phyloP scores from a whole-genome alignment of 2,113 vertebrate species.

The Pelmatolapia mariae region DNA sequence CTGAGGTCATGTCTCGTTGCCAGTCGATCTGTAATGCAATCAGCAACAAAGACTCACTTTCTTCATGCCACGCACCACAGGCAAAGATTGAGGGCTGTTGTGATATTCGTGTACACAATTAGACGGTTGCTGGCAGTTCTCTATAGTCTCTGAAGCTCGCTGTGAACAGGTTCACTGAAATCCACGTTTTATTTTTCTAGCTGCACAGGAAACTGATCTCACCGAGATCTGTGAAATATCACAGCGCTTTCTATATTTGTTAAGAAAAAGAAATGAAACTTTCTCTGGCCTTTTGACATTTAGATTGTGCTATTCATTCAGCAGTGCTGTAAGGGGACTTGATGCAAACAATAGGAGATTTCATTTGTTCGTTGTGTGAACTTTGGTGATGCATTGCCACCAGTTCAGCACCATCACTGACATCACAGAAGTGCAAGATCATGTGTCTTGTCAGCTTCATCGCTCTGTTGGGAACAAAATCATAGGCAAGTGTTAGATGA shows the following conservation, averaged over 20 bases:
- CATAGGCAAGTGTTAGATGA: constrained; percentile 51
- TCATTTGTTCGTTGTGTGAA: neutral
- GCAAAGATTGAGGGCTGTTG: neutral
- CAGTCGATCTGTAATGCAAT: neutral
- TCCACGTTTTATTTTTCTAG: neutral
- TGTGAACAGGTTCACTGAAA: neutral
- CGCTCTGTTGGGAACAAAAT: constrained; percentile 37
- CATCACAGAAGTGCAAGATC: constrained; percentile 43
- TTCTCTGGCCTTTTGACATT: neutral
- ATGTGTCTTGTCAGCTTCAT: constrained; percentile 42
- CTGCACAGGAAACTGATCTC: neutral
- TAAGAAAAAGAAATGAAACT: neutral
- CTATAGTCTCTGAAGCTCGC: neutral
- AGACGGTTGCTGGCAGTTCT: neutral
- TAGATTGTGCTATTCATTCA: neutral
- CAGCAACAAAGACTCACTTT: constrained; percentile 39
- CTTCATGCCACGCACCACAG: constrained; percentile 16
- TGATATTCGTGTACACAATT: neutral
- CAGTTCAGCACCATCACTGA: neutral
- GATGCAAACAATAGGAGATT: neutral
- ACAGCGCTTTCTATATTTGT: neutral
- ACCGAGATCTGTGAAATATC: neutral
- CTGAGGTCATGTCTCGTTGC: constrained; percentile 45
- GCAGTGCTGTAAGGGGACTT: neutral
- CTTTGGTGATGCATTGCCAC: neutral